A percentile compares a stretch with the other conserved stretches of the same genome.
phyloP scores from a whole-genome alignment of 2,113 vertebrate genomes.

The Gopherus evgoodei region DNA sequence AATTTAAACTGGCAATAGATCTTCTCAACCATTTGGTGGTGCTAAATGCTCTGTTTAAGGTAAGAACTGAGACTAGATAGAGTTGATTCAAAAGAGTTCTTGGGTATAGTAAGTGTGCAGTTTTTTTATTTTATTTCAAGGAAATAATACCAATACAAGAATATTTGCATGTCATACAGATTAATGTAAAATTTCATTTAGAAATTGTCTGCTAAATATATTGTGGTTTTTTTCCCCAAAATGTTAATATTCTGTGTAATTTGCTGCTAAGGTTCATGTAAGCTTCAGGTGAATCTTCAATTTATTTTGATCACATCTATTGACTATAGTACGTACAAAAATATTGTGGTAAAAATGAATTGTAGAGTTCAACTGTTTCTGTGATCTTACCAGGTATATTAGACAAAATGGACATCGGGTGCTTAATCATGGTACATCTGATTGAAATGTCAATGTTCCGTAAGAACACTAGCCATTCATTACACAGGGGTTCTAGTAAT shows the following conservation, averaged over 20 bases:
- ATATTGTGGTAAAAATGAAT: background rate
- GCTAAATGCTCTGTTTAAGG: slow-evolving; percentile 56
- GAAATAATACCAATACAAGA: background rate
- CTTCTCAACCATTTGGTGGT: slow-evolving; percentile 49
- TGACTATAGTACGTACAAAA: background rate
- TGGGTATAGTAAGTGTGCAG: background rate
- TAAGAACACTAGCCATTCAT: background rate
- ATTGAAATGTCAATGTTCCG: background rate
- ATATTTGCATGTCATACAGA: background rate
- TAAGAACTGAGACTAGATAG: background rate
- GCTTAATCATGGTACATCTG: background rate
- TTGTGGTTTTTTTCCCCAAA: background rate
- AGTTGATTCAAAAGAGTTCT: background rate
- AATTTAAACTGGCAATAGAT: background rate
- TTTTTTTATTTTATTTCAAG: background rate
- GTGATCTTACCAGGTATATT: background rate
- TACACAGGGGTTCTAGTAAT: background rate
- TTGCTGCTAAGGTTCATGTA: background rate
- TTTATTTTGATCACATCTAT: slow-evolving; percentile 20
- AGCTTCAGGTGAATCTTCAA: background rate
- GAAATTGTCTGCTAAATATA: background rate
- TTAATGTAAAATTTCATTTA: slow-evolving; percentile 1
- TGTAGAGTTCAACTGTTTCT: slow-evolving; percentile 7
- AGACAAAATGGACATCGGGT: background rate
- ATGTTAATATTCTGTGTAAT: background rate